Evolutionary conservation across 2,113 vertebrate species (phyloP).

Genomic region (Gymnarchus niloticus): DNA sequence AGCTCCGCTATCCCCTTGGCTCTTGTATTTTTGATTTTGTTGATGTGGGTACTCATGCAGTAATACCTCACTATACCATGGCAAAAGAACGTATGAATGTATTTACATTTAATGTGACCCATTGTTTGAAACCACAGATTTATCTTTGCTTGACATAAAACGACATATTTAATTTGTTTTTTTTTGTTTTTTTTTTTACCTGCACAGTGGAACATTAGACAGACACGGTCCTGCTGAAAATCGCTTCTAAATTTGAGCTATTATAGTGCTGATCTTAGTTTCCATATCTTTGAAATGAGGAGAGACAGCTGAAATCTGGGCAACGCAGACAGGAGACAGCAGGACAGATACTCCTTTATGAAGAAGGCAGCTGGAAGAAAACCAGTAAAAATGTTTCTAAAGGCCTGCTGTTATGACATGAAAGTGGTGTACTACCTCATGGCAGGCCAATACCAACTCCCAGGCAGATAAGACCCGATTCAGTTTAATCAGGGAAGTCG

Average conservation of each 20-base stretch:
- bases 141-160: background rate
- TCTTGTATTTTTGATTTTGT: background rate
- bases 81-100: background rate
- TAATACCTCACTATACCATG: background rate
- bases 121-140: background rate
- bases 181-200: background rate
- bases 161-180: background rate
- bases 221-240: background rate
- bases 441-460: conserved; percentile 19
- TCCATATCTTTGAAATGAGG: background rate
- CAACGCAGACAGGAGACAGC: background rate
- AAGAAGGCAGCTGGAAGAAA: conserved; percentile 9
- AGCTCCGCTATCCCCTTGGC: background rate
- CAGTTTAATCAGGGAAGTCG: conserved; percentile 28
- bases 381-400: conserved; percentile 10
- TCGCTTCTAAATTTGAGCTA: background rate
- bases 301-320: background rate
- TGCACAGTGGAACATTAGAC: background rate
- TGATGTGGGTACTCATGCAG: background rate
- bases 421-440: background rate
- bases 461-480: conserved; percentile 29
- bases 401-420: conserved; percentile 12
- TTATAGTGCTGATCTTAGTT: background rate
- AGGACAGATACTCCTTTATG: background rate
- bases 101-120: background rate